These are phyloP conservation scores for Stenurella melanura DNA, from an alignment of 2,888 invertebrate genomes.

Conservation along the genomic window DNA sequence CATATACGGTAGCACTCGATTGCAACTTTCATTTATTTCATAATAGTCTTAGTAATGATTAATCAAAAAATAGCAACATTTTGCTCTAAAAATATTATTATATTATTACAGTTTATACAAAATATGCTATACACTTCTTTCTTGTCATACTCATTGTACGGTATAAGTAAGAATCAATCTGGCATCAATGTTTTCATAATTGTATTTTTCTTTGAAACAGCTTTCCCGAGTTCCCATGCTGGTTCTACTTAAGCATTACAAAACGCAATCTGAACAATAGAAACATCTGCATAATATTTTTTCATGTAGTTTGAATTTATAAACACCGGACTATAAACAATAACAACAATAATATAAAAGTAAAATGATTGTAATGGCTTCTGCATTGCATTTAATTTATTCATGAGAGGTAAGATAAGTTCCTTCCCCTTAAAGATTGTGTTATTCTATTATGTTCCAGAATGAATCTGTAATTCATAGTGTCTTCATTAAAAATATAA, in stretches of 20 bases:
- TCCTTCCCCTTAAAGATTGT: constrained; percentile 35
- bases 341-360: constrained; percentile 13
- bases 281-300: constrained; percentile 7
- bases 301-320: constrained; percentile 11
- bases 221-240: constrained; percentile 7
- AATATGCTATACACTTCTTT: too few relatives aligned
- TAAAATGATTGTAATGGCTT: constrained; percentile 23
- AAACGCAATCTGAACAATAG: constrained; percentile 2
- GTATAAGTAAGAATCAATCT: background rate
- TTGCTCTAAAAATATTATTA: too few relatives aligned
- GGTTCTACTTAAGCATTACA: background rate
- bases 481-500: constrained; percentile 29
- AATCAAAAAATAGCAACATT: too few relatives aligned
- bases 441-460: constrained; percentile 27
- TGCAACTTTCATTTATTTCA: too few relatives aligned
- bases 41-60: too few relatives aligned
- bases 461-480: constrained; percentile 24
- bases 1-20: too few relatives aligned
- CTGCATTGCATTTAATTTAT: constrained; percentile 33
- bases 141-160: background rate
- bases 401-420: constrained; percentile 33
- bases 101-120: too few relatives aligned
- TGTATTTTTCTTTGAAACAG: constrained; percentile 7
- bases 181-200: background rate
- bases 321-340: constrained; percentile 21